Percentiles rank a stretch among this genome's conserved stretches.
phyloP scores from a whole-genome alignment of 2,888 invertebrate genomes.

The Plemyria rubiginata region DNA sequence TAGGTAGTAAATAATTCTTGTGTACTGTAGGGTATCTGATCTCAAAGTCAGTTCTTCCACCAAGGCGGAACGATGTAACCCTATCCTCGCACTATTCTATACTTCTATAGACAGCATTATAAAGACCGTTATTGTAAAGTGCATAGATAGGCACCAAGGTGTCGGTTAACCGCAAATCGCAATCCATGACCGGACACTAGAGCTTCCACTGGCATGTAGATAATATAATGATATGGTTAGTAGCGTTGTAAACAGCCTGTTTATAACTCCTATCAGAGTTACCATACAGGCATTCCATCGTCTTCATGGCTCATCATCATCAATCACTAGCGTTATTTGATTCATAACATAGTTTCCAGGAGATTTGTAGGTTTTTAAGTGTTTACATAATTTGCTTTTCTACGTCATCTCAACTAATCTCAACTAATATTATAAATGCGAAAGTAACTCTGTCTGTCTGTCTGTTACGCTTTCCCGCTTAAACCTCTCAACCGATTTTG shows the following conservation, averaged over 20 bases:
- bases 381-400: no score
- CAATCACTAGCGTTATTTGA: no score
- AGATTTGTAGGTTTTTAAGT: no score
- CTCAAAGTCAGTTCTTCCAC: not conserved
- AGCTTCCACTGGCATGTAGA: slow-evolving; percentile 8
- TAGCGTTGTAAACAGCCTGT: no score
- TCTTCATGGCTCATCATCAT: not conserved
- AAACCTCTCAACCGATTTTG: no score
- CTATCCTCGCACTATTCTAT: not conserved
- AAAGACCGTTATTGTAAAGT: not conserved
- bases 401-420: no score
- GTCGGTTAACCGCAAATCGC: slow-evolving; percentile 31
- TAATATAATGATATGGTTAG: no score
- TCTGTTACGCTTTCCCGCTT: no score
- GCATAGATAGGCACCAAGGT: slow-evolving; percentile 11
- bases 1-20: no score
- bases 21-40: not conserved
- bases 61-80: slow-evolving; percentile 5
- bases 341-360: no score
- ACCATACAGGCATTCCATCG: not conserved
- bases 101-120: slow-evolving; percentile 1
- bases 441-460: no score
- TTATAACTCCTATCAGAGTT: not conserved
- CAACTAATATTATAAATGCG: no score
- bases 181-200: slow-evolving; percentile 28